Percentiles rank a stretch among this genome's conserved stretches.
phyloP scores from a whole-genome alignment of 2,797 vertebrate species.

The Coregonus suidteri region DNA sequence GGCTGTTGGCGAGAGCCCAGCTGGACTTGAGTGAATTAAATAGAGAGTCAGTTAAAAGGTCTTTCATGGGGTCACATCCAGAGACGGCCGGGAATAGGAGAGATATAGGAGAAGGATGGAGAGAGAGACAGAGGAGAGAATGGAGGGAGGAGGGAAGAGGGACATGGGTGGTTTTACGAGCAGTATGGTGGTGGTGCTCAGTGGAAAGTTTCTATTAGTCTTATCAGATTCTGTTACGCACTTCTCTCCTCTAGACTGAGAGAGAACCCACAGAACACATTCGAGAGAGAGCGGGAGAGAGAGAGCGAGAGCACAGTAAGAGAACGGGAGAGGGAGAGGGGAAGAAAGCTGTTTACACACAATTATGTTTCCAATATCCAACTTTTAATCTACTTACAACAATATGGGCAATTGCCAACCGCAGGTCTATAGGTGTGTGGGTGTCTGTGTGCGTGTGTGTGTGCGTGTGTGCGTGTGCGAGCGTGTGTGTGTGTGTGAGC shows the following conservation, averaged over 20 bases:
- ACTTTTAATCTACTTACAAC: background rate
- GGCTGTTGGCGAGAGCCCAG: constrained; percentile 32
- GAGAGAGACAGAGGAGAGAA: background rate
- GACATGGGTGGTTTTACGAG: background rate
- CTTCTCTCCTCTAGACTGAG: constrained; percentile 47
- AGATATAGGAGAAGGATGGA: background rate
- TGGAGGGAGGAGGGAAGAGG: background rate
- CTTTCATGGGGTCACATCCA: constrained; percentile 38
- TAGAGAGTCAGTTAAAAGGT: constrained; percentile 52
- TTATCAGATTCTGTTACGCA: constrained; percentile 66
- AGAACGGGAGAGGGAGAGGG: background rate
- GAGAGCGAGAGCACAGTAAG: background rate
- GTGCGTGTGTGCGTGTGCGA: constrained; percentile 6
- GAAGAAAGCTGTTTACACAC: background rate
- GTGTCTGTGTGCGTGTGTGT: background rate
- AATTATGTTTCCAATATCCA: background rate
- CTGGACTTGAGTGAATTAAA: constrained; percentile 59
- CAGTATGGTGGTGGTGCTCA: background rate
- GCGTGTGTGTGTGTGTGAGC: constrained; percentile 14
- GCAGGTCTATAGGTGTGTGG: background rate
- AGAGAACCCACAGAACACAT: constrained; percentile 31
- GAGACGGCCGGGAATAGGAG: background rate
- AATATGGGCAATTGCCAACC: background rate
- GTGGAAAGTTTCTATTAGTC: constrained; percentile 67
- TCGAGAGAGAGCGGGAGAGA: background rate